Evolutionary conservation across 2,113 vertebrate genomes (phyloP), one percentile per base, ranked within the genome.

Genomic region (Heterotis niloticus): DNA sequence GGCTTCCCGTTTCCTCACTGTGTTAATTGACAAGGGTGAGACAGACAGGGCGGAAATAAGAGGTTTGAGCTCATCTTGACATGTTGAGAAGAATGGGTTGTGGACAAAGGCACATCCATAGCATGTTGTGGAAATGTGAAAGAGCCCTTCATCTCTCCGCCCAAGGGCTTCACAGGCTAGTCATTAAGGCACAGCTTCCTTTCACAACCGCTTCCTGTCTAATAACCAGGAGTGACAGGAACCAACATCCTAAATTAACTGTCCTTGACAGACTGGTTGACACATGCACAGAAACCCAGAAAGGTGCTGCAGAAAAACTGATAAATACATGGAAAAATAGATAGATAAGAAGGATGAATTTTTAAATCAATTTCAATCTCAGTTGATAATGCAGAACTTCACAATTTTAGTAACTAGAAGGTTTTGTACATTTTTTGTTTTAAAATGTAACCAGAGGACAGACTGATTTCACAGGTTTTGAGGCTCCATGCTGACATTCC

Each of bases 161-260:
- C n/a, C 4, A 11, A 78, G 28, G 56, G 17, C 5, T 17, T 10
- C 54, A 28, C n/a, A 7, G 67, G 28, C 54, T 59, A 56, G 11
- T 62, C 54, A 70, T 70, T 70, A 70, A 23, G 77, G 28, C 64
- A 66, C 20, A 18, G 29, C 65, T 34, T 7, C 77, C 28, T 24
- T 60, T n/a, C 77, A 12, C 9, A 65, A 65, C 10, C 24, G 16
- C 23, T n/a, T 44, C 26, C 24, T 57, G 10, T 28, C 10, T 29
- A 68, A 78, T 57, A 67, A 68, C 64, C 5, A 56, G 52, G 62
- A 66, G 11, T 16, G 73, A 75, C 14, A 52, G n/a, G 44, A n/a
- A 16, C 44, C 34, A 14, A 17, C 44, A 54, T 0, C 24, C 64
- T 24, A 51, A 54, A 18, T 5, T 56, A n/a, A 14, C 71, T 26